A percentile compares a stretch with the other conserved stretches of the same genome.
Evolutionary conservation across 1,140 invertebrate species (phyloP).

Genomic region (Matsumurasca onukii): DNA sequence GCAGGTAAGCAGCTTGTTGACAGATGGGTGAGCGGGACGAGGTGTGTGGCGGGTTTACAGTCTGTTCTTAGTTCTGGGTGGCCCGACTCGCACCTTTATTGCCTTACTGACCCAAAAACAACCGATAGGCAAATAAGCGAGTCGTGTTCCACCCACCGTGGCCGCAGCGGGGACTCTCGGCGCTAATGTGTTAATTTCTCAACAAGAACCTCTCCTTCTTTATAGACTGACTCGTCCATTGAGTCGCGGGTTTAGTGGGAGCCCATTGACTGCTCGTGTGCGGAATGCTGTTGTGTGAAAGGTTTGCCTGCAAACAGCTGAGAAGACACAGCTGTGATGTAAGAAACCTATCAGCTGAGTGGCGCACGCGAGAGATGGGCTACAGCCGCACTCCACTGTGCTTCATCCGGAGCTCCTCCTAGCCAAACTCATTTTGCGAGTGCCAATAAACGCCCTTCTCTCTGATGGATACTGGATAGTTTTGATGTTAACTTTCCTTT

Average conservation of each 20-base stretch:
- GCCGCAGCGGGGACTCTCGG: no score
- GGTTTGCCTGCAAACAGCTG: background rate
- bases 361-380: no score
- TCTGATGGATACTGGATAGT: no score
- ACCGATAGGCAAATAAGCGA: conserved; percentile 22
- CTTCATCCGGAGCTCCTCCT: no score
- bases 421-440: no score
- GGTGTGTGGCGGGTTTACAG: background rate
- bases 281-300: conserved; percentile 17
- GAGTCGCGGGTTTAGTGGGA: conserved; percentile 12
- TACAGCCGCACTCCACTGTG: no score
- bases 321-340: no score
- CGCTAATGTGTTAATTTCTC: conserved; percentile 23
- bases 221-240: conserved; percentile 17
- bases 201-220: conserved; percentile 17
- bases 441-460: no score
- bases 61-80: background rate
- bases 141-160: conserved; percentile 13
- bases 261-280: background rate
- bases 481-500: no score
- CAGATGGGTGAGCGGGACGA: background rate
- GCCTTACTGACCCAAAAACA: conserved; percentile 24
- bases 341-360: no score
- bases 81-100: conserved; percentile 5
- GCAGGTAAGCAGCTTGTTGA: no score